Conservation (phyloP, 2,113 vertebrate species). For the Cepphus grylle region DNA sequence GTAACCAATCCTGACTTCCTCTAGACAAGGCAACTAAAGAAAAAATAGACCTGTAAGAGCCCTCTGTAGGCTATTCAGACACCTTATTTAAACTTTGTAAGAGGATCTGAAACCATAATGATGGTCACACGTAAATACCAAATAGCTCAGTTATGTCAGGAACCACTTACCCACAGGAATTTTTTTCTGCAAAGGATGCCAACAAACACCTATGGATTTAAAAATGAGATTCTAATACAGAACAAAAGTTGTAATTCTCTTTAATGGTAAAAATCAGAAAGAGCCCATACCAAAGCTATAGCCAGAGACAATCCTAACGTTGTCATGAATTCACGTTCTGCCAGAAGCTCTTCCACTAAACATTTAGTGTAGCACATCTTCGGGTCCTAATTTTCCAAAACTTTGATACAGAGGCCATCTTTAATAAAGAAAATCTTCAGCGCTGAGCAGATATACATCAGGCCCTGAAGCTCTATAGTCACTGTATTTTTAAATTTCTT, state of each 20-base stretch:
- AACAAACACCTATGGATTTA: not conserved
- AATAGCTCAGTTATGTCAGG: not conserved
- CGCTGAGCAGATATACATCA: not conserved
- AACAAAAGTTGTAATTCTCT: not conserved
- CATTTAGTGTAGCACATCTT: not conserved
- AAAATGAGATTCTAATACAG: not conserved
- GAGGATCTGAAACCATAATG: constrained; percentile 11
- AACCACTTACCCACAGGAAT: not conserved
- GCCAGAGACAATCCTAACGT: not conserved
- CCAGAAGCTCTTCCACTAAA: not conserved
- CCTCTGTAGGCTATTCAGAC: constrained; percentile 31
- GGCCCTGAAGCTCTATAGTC: not conserved
- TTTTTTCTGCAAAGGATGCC: not conserved
- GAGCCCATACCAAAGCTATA: not conserved
- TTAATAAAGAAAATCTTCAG: not conserved
- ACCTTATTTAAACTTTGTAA: constrained; percentile 45
- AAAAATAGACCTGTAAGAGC: not conserved
- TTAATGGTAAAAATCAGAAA: not conserved
- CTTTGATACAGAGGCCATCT: not conserved
- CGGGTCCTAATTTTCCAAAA: not conserved
- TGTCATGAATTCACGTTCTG: not conserved
- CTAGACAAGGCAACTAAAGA: not conserved
- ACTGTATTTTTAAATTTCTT: constrained; percentile 31
- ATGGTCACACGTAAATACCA: not conserved
- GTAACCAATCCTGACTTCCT: constrained; percentile 25